These are phyloP conservation scores for Pegea sp. DNA, from an alignment of 23 tunicate genomes.

Conservation along the genomic window DNA sequence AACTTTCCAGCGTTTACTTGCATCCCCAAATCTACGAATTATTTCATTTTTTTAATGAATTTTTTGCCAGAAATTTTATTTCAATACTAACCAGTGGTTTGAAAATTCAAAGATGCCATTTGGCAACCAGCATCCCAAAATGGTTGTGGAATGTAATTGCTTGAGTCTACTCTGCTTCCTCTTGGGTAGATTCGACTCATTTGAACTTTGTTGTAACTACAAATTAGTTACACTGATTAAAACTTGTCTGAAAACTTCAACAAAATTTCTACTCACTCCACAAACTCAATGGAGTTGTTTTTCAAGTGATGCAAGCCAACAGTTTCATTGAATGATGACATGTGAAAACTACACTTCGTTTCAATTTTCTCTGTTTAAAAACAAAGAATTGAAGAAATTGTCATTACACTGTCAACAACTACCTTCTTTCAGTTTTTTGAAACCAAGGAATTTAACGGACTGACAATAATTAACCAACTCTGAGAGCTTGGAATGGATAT, in stretches of 20 bases:
- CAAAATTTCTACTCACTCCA: constrained; percentile 12
- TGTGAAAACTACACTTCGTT: constrained; percentile 36
- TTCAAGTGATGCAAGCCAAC: constrained; percentile 40
- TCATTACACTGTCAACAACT: neutral
- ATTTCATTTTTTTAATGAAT: too few relatives aligned
- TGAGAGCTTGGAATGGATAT: constrained; percentile 76
- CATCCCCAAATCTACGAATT: constrained; percentile 35
- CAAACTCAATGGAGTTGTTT: constrained; percentile 58
- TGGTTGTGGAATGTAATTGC: constrained; percentile 78
- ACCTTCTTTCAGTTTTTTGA: constrained; percentile 21
- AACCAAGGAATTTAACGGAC: constrained; percentile 82
- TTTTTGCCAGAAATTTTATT: too few relatives aligned
- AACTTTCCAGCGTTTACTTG: constrained; percentile 65
- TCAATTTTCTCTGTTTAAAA: neutral
- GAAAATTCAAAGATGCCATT: constrained; percentile 78
- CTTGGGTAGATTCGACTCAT: constrained; percentile 84
- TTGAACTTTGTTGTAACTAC: constrained; percentile 72
- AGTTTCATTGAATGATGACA: constrained; percentile 80
- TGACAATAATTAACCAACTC: constrained; percentile 74
- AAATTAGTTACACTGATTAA: constrained; percentile 1
- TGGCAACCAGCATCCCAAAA: constrained; percentile 99
- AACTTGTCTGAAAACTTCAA: neutral
- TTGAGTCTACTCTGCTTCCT: constrained; percentile 75
- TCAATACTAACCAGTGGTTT: constrained; percentile 49
- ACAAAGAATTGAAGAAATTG: neutral